A percentile compares a stretch with the other conserved stretches of the same genome.
Conservation (phyloP, 2,888 invertebrate genomes). For the Zele albiditarsus region DNA sequence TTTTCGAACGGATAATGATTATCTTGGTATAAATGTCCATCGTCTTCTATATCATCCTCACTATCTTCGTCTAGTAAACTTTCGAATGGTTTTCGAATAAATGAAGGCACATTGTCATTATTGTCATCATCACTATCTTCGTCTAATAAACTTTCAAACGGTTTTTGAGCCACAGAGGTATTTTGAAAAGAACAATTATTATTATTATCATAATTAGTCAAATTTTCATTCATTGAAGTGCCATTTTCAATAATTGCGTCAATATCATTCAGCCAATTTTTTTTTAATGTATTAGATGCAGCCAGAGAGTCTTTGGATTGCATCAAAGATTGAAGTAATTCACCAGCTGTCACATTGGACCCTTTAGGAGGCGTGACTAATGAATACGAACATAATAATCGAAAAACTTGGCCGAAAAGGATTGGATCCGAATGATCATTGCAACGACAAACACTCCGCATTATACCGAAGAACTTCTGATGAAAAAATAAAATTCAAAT, state of each 20-base stretch:
- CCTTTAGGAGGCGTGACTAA: slow-evolving; percentile 50
- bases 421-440: slow-evolving; percentile 50
- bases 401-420: slow-evolving; percentile 48
- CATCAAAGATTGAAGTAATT: slow-evolving; percentile 44
- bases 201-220: too few species aligned
- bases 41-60: neutral
- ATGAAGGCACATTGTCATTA: slow-evolving; percentile 12
- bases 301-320: slow-evolving; percentile 35
- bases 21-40: neutral
- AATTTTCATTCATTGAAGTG: neutral
- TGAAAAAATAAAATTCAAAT: too few species aligned
- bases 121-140: slow-evolving; percentile 1
- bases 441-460: slow-evolving; percentile 46
- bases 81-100: neutral
- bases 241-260: slow-evolving; percentile 39
- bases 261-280: slow-evolving; percentile 36
- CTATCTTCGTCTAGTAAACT: slow-evolving; percentile 6
- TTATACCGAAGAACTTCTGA: slow-evolving; percentile 50
- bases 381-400: slow-evolving; percentile 48
- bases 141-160: neutral
- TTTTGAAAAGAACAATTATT: too few species aligned
- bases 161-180: too few species aligned
- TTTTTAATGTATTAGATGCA: slow-evolving; percentile 23
- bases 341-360: slow-evolving; percentile 46
- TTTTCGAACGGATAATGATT: neutral